Evolutionary conservation across 2,113 vertebrate species (phyloP).

Genomic region (Ameiurus melas): DNA sequence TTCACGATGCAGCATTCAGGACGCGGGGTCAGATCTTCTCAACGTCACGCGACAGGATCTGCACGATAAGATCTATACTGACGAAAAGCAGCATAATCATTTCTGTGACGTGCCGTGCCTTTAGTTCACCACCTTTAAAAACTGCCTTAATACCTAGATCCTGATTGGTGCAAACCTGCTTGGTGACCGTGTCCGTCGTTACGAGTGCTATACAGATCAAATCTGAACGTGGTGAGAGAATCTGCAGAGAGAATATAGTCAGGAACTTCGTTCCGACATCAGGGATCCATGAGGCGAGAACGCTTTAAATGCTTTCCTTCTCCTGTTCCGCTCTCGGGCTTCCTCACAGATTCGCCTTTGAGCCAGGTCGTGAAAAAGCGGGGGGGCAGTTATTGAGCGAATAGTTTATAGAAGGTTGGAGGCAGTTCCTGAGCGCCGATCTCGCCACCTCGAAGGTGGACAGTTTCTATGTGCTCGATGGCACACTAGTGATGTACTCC

Average conservation of each 20-base stretch:
- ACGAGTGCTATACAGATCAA: neutral
- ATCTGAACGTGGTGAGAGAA: neutral
- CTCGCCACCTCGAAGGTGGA: neutral
- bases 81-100: too few species aligned
- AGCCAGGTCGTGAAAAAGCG: constrained; percentile 59
- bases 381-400: neutral
- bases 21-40: too few species aligned
- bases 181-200: neutral
- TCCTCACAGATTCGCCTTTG: neutral
- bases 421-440: neutral
- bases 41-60: too few species aligned
- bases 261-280: neutral
- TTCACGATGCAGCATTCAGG: too few species aligned
- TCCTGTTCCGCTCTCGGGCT: neutral
- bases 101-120: too few species aligned
- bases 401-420: neutral
- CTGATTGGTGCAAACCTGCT: neutral
- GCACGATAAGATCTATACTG: too few species aligned
- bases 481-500: neutral
- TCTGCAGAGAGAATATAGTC: neutral
- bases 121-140: too few species aligned
- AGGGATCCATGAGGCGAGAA: neutral
- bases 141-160: neutral
- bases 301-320: too few species aligned
- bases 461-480: neutral